A percentile compares a stretch with the other conserved stretches of the same genome.
phyloP scores from a whole-genome alignment of 2,797 vertebrate species.

The Petrocephalus sullivani region DNA sequence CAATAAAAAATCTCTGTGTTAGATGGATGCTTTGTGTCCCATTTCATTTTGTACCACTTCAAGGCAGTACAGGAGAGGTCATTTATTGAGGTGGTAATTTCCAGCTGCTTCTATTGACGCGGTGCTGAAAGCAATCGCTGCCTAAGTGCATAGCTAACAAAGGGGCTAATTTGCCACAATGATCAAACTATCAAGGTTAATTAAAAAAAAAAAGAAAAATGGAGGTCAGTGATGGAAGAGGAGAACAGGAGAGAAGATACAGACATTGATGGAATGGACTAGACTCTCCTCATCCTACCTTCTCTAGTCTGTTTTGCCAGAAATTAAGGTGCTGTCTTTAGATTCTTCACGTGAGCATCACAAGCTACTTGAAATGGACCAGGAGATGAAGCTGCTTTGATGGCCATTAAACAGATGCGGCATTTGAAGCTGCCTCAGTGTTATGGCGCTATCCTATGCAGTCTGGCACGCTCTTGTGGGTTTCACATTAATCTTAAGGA shows the following conservation, averaged over 20 bases:
- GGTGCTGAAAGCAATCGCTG: not conserved
- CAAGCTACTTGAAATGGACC: not conserved
- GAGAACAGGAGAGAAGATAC: not conserved
- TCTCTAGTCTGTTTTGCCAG: not conserved
- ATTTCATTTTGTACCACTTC: not conserved
- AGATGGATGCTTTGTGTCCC: constrained; percentile 4
- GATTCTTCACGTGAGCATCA: not conserved
- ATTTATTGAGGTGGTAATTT: constrained; percentile 12
- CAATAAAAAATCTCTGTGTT: not conserved
- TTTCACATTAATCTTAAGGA: constrained; percentile 10
- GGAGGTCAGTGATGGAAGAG: not conserved
- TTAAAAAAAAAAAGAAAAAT: not conserved
- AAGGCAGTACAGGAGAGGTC: not conserved
- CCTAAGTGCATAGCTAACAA: not conserved
- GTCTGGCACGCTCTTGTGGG: not conserved
- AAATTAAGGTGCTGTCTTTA: not conserved
- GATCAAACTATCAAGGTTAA: not conserved
- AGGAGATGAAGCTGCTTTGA: not conserved
- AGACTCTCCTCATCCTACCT: not conserved
- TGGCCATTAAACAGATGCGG: not conserved
- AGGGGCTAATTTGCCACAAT: not conserved
- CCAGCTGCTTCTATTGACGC: not conserved
- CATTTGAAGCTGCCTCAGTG: not conserved
- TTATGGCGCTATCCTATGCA: too few species aligned
- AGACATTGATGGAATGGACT: not conserved